Evolutionary conservation across 2,888 invertebrate species (phyloP).

Genomic region (Peribatodes rhomboidaria): DNA sequence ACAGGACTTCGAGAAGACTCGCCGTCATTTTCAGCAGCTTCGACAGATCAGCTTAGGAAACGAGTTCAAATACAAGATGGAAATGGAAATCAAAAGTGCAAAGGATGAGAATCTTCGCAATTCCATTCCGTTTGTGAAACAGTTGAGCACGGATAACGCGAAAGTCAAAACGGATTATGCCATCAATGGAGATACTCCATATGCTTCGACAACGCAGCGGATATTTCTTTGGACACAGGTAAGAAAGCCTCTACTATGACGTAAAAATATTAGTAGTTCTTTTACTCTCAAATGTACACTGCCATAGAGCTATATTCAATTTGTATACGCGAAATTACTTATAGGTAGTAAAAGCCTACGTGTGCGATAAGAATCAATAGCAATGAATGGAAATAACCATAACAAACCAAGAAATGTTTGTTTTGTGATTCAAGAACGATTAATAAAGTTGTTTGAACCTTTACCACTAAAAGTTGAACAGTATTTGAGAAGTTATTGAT

Average conservation of each 20-base stretch:
- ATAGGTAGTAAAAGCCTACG: slow-evolving; percentile 39
- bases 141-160: slow-evolving; percentile 86
- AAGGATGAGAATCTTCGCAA: slow-evolving; percentile 87
- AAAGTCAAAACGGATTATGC: slow-evolving; percentile 83
- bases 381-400: slow-evolving; percentile 42
- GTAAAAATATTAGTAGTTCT: background rate
- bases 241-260: slow-evolving; percentile 41
- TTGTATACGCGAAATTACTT: slow-evolving; percentile 29
- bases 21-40: slow-evolving; percentile 88
- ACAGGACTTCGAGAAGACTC: slow-evolving; percentile 83
- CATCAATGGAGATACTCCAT: slow-evolving; percentile 79
- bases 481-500: slow-evolving; percentile 3
- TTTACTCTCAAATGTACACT: background rate
- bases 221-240: slow-evolving; percentile 81
- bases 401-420: slow-evolving; percentile 42
- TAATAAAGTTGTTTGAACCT: slow-evolving; percentile 24
- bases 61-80: slow-evolving; percentile 87
- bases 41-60: slow-evolving; percentile 88
- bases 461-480: slow-evolving; percentile 2
- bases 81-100: slow-evolving; percentile 88
- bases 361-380: slow-evolving; percentile 47
- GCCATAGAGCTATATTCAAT: slow-evolving; percentile 4
- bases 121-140: slow-evolving; percentile 87
- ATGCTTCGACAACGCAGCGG: slow-evolving; percentile 85
- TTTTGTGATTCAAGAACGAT: slow-evolving; percentile 38